Evolutionary conservation across 2,888 invertebrate species (phyloP), one percentile per base, ranked within the genome.

Genomic region (Ferdinandea cuprea): DNA sequence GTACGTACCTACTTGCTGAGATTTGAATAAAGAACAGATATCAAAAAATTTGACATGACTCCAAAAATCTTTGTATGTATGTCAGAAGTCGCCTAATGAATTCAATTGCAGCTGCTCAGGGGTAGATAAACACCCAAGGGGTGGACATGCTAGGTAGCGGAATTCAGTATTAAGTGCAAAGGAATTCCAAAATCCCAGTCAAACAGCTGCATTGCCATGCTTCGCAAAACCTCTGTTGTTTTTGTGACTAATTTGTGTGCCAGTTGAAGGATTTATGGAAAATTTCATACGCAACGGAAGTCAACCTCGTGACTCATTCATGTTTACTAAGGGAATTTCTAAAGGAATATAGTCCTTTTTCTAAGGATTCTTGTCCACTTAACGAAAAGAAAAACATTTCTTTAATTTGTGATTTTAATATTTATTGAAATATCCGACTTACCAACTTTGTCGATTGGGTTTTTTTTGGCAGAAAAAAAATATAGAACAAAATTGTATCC

Each of bases 221-320:
- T 46, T 30, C 13, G 52, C 19, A 35, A 68, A 50, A 46, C 40
- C 19, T 28, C 30, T 65, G 3, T n/a, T 19, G 40, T 28, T 8
- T 58, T 59, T 25, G 35, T 13, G 13, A 42, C 54, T 40, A 61
- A 59, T 19, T 21, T 52, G 44, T 54, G 61, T 52, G 1, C 19
- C 48, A 21, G n/a, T 28, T 19, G 46, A 48, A 73, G 48, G 48
- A 61, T 56, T 15, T 4, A 46, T n/a, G 48, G n/a, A 56, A 56
- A 19, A 4, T n/a, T 44, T 42, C 17, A 15, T 9, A 21, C 21
- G 35, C 35, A 79, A 63, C 21, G 35, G 42, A 79, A 63, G 48
- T 63, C 69, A 58, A 48, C 42, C 4, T 17, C 65, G 17, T 81
- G 81, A 81, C 66, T 81, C 81, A 81, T 65, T n/a, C 56, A 65